Percentiles rank a stretch among this genome's conserved stretches.
These are phyloP conservation scores for Brachypodius melanocephalos DNA, from an alignment of 2,113 vertebrate genomes.

Conservation along the genomic window DNA sequence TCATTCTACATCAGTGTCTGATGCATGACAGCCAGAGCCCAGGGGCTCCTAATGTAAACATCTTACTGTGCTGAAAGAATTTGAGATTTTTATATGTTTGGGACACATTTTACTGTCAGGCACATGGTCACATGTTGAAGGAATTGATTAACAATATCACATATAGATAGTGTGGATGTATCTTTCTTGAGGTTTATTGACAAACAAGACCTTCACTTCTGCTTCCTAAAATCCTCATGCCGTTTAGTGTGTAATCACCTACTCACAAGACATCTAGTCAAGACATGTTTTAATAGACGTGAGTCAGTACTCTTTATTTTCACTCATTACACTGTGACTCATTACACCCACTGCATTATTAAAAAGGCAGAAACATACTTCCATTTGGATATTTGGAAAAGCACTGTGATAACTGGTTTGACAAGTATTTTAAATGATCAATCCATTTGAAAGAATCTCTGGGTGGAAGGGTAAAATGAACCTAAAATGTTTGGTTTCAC, in stretches of 20 bases:
- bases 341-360: not conserved
- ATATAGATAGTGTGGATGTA: not conserved
- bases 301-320: conserved; percentile 21
- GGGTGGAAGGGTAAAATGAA: not conserved
- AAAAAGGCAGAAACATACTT: not conserved
- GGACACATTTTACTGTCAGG: not conserved
- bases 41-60: not conserved
- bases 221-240: not conserved
- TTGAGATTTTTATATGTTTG: not conserved
- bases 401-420: not conserved
- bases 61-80: not conserved
- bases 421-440: not conserved
- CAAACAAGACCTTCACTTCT: not conserved
- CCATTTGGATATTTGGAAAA: not conserved
- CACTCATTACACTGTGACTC: not conserved
- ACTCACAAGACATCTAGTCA: not conserved
- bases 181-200: not conserved
- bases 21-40: not conserved
- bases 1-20: not conserved
- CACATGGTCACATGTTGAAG: not conserved
- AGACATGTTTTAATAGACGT: not conserved
- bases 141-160: not conserved
- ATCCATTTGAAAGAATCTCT: not conserved
- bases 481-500: not conserved
- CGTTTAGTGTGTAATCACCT: not conserved